A percentile compares a stretch with the other conserved stretches of the same genome.
phyloP scores from a whole-genome alignment of 2,888 invertebrate species.

The Lasius fuliginosus region DNA sequence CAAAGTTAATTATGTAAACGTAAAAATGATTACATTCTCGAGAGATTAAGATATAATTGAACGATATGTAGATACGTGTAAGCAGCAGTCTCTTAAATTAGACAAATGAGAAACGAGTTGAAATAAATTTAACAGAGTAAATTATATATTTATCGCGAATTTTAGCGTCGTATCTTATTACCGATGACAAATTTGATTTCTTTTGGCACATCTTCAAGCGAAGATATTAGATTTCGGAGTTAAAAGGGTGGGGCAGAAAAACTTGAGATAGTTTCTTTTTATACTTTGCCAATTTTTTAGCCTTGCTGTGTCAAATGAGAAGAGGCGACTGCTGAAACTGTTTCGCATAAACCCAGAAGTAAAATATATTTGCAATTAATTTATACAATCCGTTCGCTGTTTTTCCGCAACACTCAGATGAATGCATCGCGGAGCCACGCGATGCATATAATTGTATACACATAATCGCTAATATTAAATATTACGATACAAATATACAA shows the following conservation, averaged over 20 bases:
- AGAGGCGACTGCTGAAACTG: background rate
- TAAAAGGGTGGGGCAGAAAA: background rate
- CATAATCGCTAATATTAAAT: conserved; percentile 73
- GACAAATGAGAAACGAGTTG: background rate
- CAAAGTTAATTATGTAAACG: conserved; percentile 3
- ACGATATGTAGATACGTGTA: background rate
- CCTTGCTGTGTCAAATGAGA: background rate
- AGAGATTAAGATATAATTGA: conserved; percentile 2
- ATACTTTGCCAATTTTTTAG: background rate
- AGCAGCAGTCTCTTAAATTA: background rate
- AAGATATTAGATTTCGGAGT: background rate
- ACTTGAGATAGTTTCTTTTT: background rate
- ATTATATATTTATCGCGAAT: conserved; percentile 19
- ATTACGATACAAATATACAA: conserved; percentile 83
- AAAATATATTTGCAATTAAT: conserved; percentile 50
- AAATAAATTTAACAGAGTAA: conserved; percentile 14
- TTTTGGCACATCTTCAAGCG: background rate
- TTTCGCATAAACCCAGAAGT: conserved; percentile 24
- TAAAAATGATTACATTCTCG: background rate
- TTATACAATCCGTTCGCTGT: conserved; percentile 36
- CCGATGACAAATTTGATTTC: background rate
- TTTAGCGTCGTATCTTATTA: background rate
- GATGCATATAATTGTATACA: conserved; percentile 29
- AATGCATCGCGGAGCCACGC: conserved; percentile 1
- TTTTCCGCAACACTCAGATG: conserved; percentile 22